phyloP scores from a whole-genome alignment of 2,888 invertebrate species.

The Ormyrus pomaceus region DNA sequence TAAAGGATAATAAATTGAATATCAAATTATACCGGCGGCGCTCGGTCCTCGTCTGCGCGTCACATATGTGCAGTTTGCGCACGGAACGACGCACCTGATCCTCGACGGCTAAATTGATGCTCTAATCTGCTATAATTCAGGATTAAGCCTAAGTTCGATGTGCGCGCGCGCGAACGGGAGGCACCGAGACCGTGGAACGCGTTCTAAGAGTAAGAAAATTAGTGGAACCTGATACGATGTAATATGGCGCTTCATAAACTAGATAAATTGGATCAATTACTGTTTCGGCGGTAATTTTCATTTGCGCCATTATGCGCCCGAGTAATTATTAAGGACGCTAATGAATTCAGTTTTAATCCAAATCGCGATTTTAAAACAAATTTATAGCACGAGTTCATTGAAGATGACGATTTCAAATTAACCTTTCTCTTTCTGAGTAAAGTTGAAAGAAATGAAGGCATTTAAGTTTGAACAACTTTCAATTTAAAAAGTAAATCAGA shows the following conservation, averaged over 20 bases:
- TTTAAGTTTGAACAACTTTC: too few species aligned
- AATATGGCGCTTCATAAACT: slow-evolving; percentile 6
- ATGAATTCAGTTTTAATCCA: too few species aligned
- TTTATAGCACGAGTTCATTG: too few species aligned
- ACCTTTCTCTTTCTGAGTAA: too few species aligned
- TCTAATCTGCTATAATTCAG: slow-evolving; percentile 75
- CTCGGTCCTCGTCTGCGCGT: not conserved
- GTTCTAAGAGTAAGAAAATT: slow-evolving; percentile 44
- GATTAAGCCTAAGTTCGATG: slow-evolving; percentile 66
- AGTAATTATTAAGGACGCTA: not conserved
- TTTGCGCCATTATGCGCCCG: not conserved
- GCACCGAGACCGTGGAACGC: slow-evolving; percentile 21
- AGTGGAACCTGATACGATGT: slow-evolving; percentile 15
- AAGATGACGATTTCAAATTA: too few species aligned
- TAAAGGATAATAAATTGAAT: slow-evolving; percentile 43
- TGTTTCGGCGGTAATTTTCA: not conserved
- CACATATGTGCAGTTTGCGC: slow-evolving; percentile 31
- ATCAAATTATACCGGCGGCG: slow-evolving; percentile 17
- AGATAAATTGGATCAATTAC: slow-evolving; percentile 36
- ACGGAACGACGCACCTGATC: slow-evolving; percentile 70
- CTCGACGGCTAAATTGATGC: slow-evolving; percentile 72
- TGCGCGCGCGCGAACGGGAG: slow-evolving; percentile 54
- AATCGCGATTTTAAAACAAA: too few species aligned
- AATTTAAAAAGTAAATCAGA: too few species aligned
- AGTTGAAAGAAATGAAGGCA: too few species aligned